Conservation (phyloP, 2,797 vertebrate species). For the Ceryle rudis region DNA sequence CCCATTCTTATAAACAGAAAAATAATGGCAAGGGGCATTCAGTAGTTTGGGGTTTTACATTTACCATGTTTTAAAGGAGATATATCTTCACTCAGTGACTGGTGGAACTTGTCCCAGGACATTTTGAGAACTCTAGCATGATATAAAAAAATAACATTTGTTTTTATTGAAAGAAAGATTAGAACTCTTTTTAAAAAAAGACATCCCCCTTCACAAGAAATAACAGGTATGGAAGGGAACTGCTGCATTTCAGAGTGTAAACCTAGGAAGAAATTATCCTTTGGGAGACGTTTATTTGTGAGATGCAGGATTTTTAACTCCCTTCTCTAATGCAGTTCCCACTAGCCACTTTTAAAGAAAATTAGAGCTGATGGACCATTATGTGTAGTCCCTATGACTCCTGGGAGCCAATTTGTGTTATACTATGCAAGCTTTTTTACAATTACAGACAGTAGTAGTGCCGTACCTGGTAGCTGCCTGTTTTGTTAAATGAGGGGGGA, state of each 20-base stretch:
- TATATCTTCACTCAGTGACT: not conserved
- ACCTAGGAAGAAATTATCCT: not conserved
- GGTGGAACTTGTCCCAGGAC: not conserved
- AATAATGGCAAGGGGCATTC: not conserved
- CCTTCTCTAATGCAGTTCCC: not conserved
- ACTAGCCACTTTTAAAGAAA: not conserved
- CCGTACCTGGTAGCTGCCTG: not conserved
- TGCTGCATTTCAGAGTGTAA: not conserved
- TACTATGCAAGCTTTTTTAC: not conserved
- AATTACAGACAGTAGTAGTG: not conserved
- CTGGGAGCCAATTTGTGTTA: slow-evolving; percentile 16
- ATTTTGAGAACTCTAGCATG: not conserved
- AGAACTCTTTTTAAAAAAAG: not conserved
- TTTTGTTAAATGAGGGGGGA: not conserved
- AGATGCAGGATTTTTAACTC: not conserved
- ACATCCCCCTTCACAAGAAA: not conserved
- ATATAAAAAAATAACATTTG: fast-evolving
- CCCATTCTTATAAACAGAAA: not conserved
- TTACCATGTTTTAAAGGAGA: not conserved
- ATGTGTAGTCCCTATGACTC: not conserved
- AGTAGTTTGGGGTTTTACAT: fast-evolving
- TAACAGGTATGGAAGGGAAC: not conserved
- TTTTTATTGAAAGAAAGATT: not conserved
- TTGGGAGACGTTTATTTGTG: not conserved
- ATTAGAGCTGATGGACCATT: slow-evolving; percentile 36